Conservation (phyloP, 2,113 vertebrate genomes). For the Amazona vittata region DNA sequence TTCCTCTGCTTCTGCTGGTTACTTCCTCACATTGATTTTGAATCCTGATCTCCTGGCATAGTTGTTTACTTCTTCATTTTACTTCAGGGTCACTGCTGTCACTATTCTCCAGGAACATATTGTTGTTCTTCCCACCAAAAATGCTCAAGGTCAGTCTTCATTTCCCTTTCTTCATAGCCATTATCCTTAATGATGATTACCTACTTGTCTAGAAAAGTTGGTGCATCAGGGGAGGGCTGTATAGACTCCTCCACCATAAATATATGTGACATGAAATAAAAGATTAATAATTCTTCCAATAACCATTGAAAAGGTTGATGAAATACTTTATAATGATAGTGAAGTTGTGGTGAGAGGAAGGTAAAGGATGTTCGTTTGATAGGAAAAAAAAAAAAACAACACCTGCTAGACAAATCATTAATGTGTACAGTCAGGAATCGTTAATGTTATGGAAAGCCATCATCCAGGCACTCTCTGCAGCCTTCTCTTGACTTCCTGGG, state of each 20-base stretch:
- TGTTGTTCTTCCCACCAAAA: not conserved
- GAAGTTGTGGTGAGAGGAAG: not conserved
- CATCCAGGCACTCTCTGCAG: not conserved
- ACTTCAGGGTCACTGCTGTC: not conserved
- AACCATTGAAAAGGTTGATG: not conserved
- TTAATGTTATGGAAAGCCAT: not conserved
- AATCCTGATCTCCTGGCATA: not conserved
- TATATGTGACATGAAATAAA: not conserved
- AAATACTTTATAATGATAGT: not conserved
- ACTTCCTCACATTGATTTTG: not conserved
- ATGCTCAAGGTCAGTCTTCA: not conserved
- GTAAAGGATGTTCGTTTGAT: not conserved
- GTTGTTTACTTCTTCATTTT: not conserved
- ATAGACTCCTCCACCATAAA: not conserved
- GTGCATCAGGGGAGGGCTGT: accelerated
- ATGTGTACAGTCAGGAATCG: not conserved
- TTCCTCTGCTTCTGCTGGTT: not conserved
- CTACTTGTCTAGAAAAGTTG: not conserved
- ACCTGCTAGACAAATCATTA: not conserved
- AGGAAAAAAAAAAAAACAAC: not conserved
- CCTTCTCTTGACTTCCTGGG: not conserved
- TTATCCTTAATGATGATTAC: not conserved
- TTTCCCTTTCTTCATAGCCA: not conserved
- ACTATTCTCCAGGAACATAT: not conserved
- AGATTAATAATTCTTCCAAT: not conserved